These are phyloP conservation scores for Lepus oiostolus DNA, from an alignment of 2,797 vertebrate species.

Conservation along the genomic window DNA sequence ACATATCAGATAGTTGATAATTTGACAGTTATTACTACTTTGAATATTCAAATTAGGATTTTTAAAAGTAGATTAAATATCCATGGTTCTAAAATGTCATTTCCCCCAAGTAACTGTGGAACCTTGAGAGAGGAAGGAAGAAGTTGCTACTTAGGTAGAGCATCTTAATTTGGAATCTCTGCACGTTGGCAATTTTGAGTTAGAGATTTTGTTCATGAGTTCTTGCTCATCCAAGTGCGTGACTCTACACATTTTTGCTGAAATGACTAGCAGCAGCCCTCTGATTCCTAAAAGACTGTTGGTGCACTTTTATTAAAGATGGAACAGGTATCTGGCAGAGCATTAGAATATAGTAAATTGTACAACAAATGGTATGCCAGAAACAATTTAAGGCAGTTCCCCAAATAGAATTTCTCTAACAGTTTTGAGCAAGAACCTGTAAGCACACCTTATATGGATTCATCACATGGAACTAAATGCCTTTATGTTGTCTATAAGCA, in stretches of 20 bases:
- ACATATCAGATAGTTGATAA: neutral
- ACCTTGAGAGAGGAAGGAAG: neutral
- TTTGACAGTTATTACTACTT: neutral
- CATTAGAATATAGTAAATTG: slow-evolving; percentile 50
- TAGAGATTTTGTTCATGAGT: slow-evolving; percentile 39
- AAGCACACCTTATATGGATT: neutral
- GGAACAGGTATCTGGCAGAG: slow-evolving; percentile 1
- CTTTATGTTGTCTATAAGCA: neutral
- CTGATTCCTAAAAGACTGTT: slow-evolving; percentile 48
- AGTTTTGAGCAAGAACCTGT: neutral
- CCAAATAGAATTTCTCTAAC: neutral
- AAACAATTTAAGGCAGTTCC: slow-evolving; percentile 50
- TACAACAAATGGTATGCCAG: slow-evolving; percentile 66
- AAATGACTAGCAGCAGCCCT: neutral
- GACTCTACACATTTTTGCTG: neutral
- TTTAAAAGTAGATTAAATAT: neutral
- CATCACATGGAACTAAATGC: neutral
- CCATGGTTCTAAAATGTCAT: neutral
- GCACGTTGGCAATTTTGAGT: slow-evolving; percentile 48
- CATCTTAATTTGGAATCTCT: slow-evolving; percentile 64
- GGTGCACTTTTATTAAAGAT: slow-evolving; percentile 70
- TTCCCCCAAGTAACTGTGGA: neutral
- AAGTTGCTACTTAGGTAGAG: neutral
- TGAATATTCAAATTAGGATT: neutral
- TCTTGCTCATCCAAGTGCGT: slow-evolving; percentile 27